Percentiles rank a stretch among this genome's conserved stretches.
Conservation (phyloP, 2,113 vertebrate species). For the Rattus rattus region DNA sequence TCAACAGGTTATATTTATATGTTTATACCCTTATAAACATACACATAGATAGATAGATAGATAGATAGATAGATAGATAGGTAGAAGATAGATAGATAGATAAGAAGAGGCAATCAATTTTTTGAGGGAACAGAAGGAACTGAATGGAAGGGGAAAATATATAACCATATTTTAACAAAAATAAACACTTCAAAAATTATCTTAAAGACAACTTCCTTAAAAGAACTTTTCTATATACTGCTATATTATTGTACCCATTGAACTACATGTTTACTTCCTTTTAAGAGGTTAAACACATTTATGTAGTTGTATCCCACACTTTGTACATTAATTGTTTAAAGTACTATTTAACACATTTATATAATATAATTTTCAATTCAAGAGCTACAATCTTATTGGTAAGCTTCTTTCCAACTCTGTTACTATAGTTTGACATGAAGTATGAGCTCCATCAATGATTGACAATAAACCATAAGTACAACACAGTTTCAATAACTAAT, state of each 20-base stretch:
- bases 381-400: background rate
- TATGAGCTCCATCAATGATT: background rate
- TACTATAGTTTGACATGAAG: background rate
- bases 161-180: background rate
- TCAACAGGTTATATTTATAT: background rate
- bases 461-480: background rate
- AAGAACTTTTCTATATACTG: background rate
- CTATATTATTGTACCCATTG: background rate
- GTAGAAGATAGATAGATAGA: too few species aligned
- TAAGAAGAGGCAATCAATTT: background rate
- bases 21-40: background rate
- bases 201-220: background rate
- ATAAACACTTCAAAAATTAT: constrained; percentile 13
- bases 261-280: constrained; percentile 12
- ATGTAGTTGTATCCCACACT: background rate
- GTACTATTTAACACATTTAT: background rate
- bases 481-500: constrained; percentile 17
- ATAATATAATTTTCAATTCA: background rate
- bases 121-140: background rate
- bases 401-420: background rate
- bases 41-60: background rate
- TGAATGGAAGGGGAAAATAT: background rate
- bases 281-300: background rate
- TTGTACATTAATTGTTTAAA: constrained; percentile 43
- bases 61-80: background rate